Conservation (phyloP, 1,140 invertebrate genomes). For the Drosophila micromelanica region DNA sequence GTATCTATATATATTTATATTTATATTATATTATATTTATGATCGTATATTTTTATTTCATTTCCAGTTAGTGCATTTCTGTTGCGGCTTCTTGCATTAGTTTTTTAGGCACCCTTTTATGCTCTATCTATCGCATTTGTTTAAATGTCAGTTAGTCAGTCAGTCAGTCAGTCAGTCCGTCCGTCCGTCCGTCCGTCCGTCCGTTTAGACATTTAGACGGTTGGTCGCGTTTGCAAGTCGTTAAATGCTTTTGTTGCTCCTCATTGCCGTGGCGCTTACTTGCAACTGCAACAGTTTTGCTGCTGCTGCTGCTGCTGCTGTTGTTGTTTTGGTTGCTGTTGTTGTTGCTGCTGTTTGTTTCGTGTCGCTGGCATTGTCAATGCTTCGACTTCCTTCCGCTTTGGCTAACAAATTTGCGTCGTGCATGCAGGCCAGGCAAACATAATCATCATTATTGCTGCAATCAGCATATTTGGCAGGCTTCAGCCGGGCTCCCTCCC, state of each 20-base stretch:
- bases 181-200: too few relatives aligned
- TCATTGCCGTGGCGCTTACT: slow-evolving; percentile 56
- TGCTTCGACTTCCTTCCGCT: slow-evolving; percentile 79
- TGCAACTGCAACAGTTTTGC: slow-evolving; percentile 42
- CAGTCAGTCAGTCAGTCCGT: slow-evolving; percentile 31
- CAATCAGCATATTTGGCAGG: slow-evolving; percentile 81
- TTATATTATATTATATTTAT: too few relatives aligned
- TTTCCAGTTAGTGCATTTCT: slow-evolving; percentile 1
- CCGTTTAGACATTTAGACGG: slow-evolving; percentile 8
- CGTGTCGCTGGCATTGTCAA: slow-evolving; percentile 80
- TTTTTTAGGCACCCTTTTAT: neutral
- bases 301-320: slow-evolving; percentile 2
- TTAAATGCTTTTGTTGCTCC: slow-evolving; percentile 77
- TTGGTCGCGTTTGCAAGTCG: slow-evolving; percentile 73
- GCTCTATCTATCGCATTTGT: slow-evolving; percentile 62
- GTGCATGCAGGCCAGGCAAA: slow-evolving; percentile 77
- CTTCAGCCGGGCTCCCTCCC: slow-evolving; percentile 23
- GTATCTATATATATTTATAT: too few relatives aligned
- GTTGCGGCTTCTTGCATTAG: slow-evolving; percentile 3
- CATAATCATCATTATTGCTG: slow-evolving; percentile 81
- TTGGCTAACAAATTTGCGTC: slow-evolving; percentile 79
- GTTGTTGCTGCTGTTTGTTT: slow-evolving; percentile 44
- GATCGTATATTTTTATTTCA: too few relatives aligned
- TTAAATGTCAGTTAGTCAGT: slow-evolving; percentile 66
- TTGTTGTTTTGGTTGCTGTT: slow-evolving; percentile 16